Evolutionary conservation across 2,888 invertebrate species (phyloP), one percentile per base, ranked within the genome.

Genomic region (Ephialtes manifestator): DNA sequence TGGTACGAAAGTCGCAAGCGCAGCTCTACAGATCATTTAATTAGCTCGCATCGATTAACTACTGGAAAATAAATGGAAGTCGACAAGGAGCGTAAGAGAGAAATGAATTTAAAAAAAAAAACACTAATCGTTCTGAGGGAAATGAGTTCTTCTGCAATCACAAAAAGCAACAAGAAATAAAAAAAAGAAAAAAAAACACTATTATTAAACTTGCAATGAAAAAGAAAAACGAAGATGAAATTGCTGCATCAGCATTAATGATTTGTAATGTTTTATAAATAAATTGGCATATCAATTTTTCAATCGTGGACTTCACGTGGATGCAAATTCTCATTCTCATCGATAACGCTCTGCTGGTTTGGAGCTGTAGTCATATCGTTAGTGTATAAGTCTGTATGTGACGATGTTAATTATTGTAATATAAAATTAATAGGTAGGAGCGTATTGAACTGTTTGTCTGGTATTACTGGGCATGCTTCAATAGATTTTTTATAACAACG

Each of bases 371-470:
- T 93, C 93, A 93, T 93, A 93, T 93, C 93, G 92, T 93, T 93
- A 93, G 93, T 91, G 92, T 90, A 89, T 93, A 93, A 93, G 92
- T 90, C 91, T 92, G 92, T 93, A 92, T 93, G 92, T 93, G 92
- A 92, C 91, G 91, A 92, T 93, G 93, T 93, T 93, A 93, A 93
- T 93, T 93, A 93, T 92, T 93, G 93, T 93, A 93, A 93, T 92
- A 93, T 93, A 93, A 90, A 89, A 91, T 90, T 91, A 91, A 90
- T 91, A 91, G 89, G 90, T 92, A 92, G 91, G 89, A 91, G 91
- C 92, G 91, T 91, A 91, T 91, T 90, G 90, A 90, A 90, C 90
- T 90, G 91, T 93, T 93, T 90, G 91, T 90, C 91, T 87, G 89
- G 89, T 90, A 87, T 89, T 89, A 89, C 90, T 88, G 91, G 92